Conservation (phyloP, 2,113 vertebrate genomes). For the Axis porcinus region DNA sequence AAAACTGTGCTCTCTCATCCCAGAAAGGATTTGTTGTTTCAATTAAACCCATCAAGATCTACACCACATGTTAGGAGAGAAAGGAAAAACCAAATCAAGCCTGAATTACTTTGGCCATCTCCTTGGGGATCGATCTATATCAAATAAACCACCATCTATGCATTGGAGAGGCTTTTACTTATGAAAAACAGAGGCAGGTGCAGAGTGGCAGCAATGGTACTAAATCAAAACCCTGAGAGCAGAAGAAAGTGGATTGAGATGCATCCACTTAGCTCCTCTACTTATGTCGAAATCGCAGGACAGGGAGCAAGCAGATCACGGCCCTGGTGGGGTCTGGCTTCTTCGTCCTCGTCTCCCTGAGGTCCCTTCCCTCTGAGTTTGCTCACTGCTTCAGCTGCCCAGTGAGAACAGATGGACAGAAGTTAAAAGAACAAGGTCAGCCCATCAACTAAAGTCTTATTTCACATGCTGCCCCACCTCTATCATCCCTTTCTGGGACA, state of each 20-base stretch:
- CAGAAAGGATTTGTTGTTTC: conserved; percentile 26
- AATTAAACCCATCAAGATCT: conserved; percentile 7
- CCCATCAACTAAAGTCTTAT: neutral
- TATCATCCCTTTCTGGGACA: neutral
- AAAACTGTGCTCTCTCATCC: neutral
- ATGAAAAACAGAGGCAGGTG: conserved; percentile 39
- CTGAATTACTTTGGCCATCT: neutral
- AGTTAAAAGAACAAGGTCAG: conserved; percentile 45
- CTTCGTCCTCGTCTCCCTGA: neutral
- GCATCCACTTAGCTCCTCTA: neutral
- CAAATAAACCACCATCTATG: neutral
- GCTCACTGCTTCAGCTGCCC: conserved; percentile 43
- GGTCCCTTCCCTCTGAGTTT: conserved; percentile 41
- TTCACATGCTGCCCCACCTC: neutral
- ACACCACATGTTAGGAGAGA: conserved; percentile 16
- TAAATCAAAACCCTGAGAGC: neutral
- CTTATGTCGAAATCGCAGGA: neutral
- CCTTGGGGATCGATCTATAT: neutral
- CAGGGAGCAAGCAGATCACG: neutral
- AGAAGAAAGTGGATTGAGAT: neutral
- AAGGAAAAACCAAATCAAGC: neutral
- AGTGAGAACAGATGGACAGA: neutral
- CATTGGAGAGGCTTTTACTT: neutral
- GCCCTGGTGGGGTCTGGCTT: conserved; percentile 13
- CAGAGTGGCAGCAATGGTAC: neutral